These are phyloP conservation scores for Sebastes minor DNA, from an alignment of 2,797 vertebrate species.

Conservation along the genomic window DNA sequence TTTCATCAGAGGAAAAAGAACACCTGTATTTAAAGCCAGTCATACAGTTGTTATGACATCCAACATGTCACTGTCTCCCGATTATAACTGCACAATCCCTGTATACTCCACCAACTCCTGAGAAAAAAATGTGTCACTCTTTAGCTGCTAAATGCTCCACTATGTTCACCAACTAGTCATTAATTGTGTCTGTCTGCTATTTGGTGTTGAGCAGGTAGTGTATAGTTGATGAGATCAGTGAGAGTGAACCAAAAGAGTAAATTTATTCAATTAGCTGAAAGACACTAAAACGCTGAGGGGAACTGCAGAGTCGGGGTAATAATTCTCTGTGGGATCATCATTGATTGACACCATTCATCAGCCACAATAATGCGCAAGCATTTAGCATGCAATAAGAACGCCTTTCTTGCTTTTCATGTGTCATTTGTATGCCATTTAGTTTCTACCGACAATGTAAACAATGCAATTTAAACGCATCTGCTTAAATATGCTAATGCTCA, in stretches of 20 bases:
- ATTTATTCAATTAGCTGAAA: not conserved
- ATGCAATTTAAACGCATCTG: no score
- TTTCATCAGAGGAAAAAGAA: slow-evolving; percentile 1
- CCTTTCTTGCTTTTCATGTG: no score
- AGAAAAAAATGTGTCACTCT: not conserved
- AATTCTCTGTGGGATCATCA: not conserved
- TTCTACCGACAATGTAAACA: no score
- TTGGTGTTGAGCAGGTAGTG: not conserved
- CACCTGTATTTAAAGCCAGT: not conserved
- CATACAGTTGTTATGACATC: not conserved
- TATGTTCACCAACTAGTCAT: no score
- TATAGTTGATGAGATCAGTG: not conserved
- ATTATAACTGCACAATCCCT: not conserved
- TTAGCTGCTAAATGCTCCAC: not conserved
- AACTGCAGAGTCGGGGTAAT: not conserved
- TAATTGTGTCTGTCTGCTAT: not conserved
- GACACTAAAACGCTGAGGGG: not conserved
- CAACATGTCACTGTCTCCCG: not conserved
- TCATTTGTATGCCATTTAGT: no score
- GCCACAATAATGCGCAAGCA: not conserved
- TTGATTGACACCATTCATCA: not conserved
- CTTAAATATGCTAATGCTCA: no score
- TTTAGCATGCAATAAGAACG: no score
- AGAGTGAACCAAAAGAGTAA: not conserved
- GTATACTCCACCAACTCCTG: not conserved